Evolutionary conservation across 2,113 vertebrate genomes (phyloP).

Genomic region (Solea solea): DNA sequence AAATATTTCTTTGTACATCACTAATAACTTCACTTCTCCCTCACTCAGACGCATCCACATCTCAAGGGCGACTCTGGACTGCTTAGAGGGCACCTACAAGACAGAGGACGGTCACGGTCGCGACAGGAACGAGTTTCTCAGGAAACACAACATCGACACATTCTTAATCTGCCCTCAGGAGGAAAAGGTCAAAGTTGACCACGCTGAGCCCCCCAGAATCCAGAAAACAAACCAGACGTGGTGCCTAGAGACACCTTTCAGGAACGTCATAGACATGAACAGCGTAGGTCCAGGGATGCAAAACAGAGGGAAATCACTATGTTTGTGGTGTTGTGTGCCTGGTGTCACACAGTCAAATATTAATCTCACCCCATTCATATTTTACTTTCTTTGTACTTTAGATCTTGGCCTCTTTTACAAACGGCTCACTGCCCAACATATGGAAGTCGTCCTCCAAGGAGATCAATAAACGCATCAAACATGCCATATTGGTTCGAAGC

Average conservation of each 20-base stretch:
- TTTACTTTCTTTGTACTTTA: constrained; percentile 44
- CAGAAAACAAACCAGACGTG: constrained; percentile 57
- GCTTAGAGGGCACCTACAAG: constrained; percentile 75
- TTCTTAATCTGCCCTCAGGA: constrained; percentile 78
- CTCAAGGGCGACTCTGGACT: constrained; percentile 80
- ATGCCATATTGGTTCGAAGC: constrained; percentile 79
- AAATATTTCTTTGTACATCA: not conserved
- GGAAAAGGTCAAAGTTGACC: constrained; percentile 10
- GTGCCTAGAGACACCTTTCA: constrained; percentile 66
- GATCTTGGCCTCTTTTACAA: constrained; percentile 81
- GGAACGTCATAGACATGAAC: constrained; percentile 73
- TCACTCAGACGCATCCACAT: constrained; percentile 80
- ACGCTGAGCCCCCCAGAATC: constrained; percentile 41
- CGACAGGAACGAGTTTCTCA: constrained; percentile 79
- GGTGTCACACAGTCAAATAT: not conserved
- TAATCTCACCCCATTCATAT: not conserved
- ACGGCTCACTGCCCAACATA: constrained; percentile 70
- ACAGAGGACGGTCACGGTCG: constrained; percentile 77
- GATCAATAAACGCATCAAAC: constrained; percentile 80
- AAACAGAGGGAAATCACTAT: not conserved
- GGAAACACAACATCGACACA: constrained; percentile 81
- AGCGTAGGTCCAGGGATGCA: constrained; percentile 63
- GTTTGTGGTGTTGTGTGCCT: too few species aligned
- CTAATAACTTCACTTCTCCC: not conserved
- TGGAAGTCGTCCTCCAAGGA: constrained; percentile 69